Percentiles rank a stretch among this genome's conserved stretches.
phyloP scores from a whole-genome alignment of 2,888 invertebrate species.

The Meganola albula region DNA sequence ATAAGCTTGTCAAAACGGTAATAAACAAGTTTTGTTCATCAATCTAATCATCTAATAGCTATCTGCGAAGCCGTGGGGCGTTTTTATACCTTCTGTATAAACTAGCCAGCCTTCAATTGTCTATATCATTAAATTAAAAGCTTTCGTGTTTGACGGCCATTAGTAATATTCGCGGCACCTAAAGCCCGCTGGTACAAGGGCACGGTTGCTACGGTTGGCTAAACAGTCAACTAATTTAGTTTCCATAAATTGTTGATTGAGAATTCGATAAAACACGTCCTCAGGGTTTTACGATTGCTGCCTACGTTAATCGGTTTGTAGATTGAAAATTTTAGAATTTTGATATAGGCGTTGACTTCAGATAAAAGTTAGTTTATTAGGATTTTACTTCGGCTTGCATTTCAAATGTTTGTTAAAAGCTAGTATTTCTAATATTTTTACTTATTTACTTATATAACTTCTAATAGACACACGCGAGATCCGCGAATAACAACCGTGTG shows the following conservation, averaged over 20 bases:
- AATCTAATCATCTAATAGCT: slow-evolving; percentile 41
- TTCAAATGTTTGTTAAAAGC: background rate
- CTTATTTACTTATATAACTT: background rate
- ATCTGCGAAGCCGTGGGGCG: slow-evolving; percentile 23
- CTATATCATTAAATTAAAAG: slow-evolving; percentile 61
- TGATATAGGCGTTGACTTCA: slow-evolving; percentile 18
- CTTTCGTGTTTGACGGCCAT: slow-evolving; percentile 58
- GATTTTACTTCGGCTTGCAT: background rate
- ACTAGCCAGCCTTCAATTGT: slow-evolving; percentile 35
- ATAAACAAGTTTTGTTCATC: slow-evolving; percentile 27
- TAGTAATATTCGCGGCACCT: slow-evolving; percentile 56
- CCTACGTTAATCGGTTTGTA: slow-evolving; percentile 34
- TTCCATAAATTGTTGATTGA: slow-evolving; percentile 56
- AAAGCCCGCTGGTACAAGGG: slow-evolving; percentile 42
- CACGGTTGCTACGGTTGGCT: slow-evolving; percentile 42
- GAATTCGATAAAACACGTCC: slow-evolving; percentile 57
- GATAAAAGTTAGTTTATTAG: slow-evolving; percentile 7
- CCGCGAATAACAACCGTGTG: too few relatives aligned
- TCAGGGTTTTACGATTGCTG: slow-evolving; percentile 41
- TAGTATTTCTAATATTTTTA: background rate
- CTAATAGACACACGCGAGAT: too few relatives aligned
- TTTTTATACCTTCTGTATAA: slow-evolving; percentile 24
- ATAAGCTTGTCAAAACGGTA: slow-evolving; percentile 14
- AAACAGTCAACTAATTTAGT: slow-evolving; percentile 58
- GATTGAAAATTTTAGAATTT: slow-evolving; percentile 27